Evolutionary conservation across 2,797 vertebrate species (phyloP).

Genomic region (Selene dorsalis): DNA sequence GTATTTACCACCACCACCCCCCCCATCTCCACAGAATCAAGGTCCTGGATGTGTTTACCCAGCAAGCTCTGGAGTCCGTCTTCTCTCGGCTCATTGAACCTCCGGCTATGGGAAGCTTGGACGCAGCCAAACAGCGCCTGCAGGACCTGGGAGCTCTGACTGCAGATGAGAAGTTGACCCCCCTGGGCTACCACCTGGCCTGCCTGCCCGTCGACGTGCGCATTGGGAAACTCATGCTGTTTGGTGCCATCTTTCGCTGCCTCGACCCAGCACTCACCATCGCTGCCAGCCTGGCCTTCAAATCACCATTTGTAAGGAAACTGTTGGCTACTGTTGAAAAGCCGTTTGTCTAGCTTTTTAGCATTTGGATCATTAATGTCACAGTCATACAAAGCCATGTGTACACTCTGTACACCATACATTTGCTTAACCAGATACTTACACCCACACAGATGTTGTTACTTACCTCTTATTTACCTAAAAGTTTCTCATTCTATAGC

Average conservation of each 20-base stretch:
- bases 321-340: neutral
- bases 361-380: neutral
- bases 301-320: conserved; percentile 86
- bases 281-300: conserved; percentile 96
- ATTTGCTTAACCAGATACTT: neutral
- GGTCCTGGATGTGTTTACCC: conserved; percentile 93
- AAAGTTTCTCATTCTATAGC: neutral
- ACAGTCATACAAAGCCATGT: neutral
- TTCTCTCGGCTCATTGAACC: conserved; percentile 94
- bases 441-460: neutral
- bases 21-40: conserved; percentile 88
- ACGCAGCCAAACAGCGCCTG: conserved; percentile 89
- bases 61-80: conserved; percentile 88
- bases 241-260: conserved; percentile 98
- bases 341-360: neutral
- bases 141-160: conserved; percentile 94
- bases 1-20: neutral
- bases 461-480: neutral
- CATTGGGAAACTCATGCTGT: conserved; percentile 97
- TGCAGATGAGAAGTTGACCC: conserved; percentile 91
- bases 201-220: conserved; percentile 97
- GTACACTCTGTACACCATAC: neutral
- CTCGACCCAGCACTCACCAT: conserved; percentile 97
- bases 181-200: conserved; percentile 96
- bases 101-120: conserved; percentile 86